These are phyloP conservation scores for Poeciliopsis turrubarensis DNA, from an alignment of 2,113 vertebrate genomes.

Conservation along the genomic window DNA sequence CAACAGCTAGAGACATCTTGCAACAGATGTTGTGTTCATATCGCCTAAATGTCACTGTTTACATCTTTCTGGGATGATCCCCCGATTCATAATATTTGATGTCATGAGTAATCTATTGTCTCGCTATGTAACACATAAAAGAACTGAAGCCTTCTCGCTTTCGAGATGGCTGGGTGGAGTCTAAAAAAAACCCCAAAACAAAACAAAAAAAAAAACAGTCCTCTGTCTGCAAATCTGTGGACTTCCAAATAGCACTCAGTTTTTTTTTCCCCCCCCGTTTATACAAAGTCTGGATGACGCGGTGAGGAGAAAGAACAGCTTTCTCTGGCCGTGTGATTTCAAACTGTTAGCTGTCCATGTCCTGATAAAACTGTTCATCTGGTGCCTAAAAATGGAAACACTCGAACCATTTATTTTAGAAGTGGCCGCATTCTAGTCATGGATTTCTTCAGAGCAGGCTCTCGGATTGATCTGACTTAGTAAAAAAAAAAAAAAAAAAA, in stretches of 20 bases:
- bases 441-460: constrained; percentile 80
- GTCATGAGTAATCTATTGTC: constrained; percentile 69
- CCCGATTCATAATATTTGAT: constrained; percentile 68
- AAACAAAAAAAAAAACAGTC: constrained; percentile 42
- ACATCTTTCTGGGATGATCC: constrained; percentile 73
- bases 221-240: constrained; percentile 34
- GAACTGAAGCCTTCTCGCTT: constrained; percentile 67
- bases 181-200: constrained; percentile 42
- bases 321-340: constrained; percentile 55
- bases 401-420: constrained; percentile 49
- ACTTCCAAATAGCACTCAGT: constrained; percentile 38
- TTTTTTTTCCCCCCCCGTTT: neutral
- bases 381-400: constrained; percentile 66
- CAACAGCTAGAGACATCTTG: constrained; percentile 63
- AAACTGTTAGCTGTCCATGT: constrained; percentile 51
- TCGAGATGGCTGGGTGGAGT: constrained; percentile 61
- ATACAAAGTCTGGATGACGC: constrained; percentile 45
- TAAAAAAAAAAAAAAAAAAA: constrained; percentile 1
- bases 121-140: constrained; percentile 67
- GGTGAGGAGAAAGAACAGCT: constrained; percentile 37
- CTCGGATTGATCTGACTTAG: constrained; percentile 77
- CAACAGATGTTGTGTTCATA: constrained; percentile 74
- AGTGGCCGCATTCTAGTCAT: constrained; percentile 67
- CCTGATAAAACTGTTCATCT: constrained; percentile 55
- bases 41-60: constrained; percentile 77